Conservation (phyloP, 2,797 vertebrate genomes). For the Emys orbicularis region DNA sequence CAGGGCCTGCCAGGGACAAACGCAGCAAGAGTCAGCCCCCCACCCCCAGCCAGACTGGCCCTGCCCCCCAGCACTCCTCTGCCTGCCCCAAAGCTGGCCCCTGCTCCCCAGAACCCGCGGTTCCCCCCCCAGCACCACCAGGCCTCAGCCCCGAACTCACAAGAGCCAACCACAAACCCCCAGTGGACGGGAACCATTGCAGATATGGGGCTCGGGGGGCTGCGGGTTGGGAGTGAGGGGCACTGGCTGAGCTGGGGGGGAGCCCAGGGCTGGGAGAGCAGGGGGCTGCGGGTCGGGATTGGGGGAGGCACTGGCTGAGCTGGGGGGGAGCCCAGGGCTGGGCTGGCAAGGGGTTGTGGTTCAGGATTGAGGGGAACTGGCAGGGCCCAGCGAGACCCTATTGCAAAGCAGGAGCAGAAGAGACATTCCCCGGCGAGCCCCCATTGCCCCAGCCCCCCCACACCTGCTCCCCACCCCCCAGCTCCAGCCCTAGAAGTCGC, state of each 20-base stretch:
- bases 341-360: too few species aligned
- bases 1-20: constrained; percentile 69
- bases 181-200: not conserved
- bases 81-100: not conserved
- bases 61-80: not conserved
- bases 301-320: too few species aligned
- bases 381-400: not conserved
- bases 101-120: too few species aligned
- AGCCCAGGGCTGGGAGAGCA: too few species aligned
- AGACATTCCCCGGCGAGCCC: not conserved
- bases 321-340: too few species aligned
- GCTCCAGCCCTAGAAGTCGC: not conserved
- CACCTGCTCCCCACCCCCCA: too few species aligned
- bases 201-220: not conserved
- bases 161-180: not conserved
- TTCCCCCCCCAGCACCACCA: too few species aligned
- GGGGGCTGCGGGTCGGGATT: too few species aligned
- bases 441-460: too few species aligned
- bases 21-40: not conserved
- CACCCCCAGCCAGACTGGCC: not conserved
- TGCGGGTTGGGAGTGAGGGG: too few species aligned
- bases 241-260: too few species aligned
- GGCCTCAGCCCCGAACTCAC: not conserved
- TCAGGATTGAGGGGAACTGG: too few species aligned
- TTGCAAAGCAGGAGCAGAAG: not conserved